Evolutionary conservation across 2,888 invertebrate genomes (phyloP).

Genomic region (Caenorhabditis becei): DNA sequence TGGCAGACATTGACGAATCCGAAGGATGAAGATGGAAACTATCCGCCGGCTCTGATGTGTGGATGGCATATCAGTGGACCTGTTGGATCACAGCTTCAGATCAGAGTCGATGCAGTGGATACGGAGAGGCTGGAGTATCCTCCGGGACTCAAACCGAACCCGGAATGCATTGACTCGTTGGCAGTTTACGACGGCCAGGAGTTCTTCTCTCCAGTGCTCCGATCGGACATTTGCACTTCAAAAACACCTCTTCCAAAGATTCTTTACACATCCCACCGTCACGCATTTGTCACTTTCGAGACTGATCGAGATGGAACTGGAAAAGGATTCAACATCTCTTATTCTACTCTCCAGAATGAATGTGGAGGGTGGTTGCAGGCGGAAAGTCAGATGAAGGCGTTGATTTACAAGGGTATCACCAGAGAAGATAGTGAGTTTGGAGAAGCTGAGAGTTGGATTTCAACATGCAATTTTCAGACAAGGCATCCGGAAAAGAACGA

Average conservation of each 20-base stretch:
- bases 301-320: conserved; percentile 71
- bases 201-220: conserved; percentile 72
- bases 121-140: conserved; percentile 57
- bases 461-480: conserved; percentile 35
- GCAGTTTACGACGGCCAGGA: conserved; percentile 78
- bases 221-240: conserved; percentile 64
- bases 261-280: conserved; percentile 62
- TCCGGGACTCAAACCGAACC: conserved; percentile 53
- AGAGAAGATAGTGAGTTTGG: conserved; percentile 43
- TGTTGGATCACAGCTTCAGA: conserved; percentile 53
- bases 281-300: conserved; percentile 75
- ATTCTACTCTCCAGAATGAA: conserved; percentile 57
- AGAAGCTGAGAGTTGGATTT: background rate
- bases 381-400: conserved; percentile 38
- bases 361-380: conserved; percentile 74
- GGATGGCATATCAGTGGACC: conserved; percentile 74
- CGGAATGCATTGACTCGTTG: conserved; percentile 63
- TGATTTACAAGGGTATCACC: conserved; percentile 40
- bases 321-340: conserved; percentile 74
- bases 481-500: conserved; percentile 24
- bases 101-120: conserved; percentile 57
- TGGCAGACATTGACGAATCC: conserved; percentile 75
- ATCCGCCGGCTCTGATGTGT: conserved; percentile 73
- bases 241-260: conserved; percentile 13
- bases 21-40: conserved; percentile 65